Percentiles rank a stretch among this genome's conserved stretches.
Evolutionary conservation across 2,888 invertebrate genomes (phyloP).

Genomic region (Macrostomum cliftonense): DNA sequence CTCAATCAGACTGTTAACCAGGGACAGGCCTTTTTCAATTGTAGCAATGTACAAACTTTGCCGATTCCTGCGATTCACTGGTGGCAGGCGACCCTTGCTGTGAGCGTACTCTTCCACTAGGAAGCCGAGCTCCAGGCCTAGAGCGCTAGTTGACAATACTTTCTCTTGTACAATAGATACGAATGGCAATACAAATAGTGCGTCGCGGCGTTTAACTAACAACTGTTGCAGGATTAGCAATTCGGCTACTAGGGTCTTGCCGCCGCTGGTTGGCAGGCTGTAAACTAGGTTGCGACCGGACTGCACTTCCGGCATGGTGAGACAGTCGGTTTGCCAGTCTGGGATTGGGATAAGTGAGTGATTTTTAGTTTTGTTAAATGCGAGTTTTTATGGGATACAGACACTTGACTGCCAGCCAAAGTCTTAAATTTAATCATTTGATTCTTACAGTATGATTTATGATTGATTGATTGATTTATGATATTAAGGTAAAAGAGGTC

Average conservation of each 20-base stretch:
- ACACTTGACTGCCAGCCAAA: too few species aligned
- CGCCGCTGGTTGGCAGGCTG: constrained; percentile 82
- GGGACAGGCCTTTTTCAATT: constrained; percentile 72
- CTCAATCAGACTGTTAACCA: constrained; percentile 68
- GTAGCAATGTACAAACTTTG: constrained; percentile 72
- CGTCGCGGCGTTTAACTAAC: constrained; percentile 58
- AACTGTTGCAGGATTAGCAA: constrained; percentile 72
- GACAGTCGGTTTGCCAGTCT: constrained; percentile 88
- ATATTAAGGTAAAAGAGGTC: too few species aligned
- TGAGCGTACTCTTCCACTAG: constrained; percentile 84
- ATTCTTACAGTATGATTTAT: too few species aligned
- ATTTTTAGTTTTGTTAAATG: too few species aligned
- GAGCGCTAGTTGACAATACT: constrained; percentile 43
- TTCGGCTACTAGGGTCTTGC: constrained; percentile 87
- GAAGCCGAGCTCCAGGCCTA: constrained; percentile 68
- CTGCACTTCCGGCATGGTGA: constrained; percentile 54
- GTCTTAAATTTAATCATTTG: too few species aligned
- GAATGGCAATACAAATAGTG: constrained; percentile 72
- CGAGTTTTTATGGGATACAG: too few species aligned
- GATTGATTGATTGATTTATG: too few species aligned
- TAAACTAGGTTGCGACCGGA: constrained; percentile 64
- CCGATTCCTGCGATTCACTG: constrained; percentile 56
- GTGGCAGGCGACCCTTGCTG: constrained; percentile 63
- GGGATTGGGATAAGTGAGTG: too few species aligned
- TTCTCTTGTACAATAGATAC: constrained; percentile 94